Evolutionary conservation across 2,888 invertebrate species (phyloP), one percentile per base, ranked within the genome.

Genomic region (Agriopis aurantiaria): DNA sequence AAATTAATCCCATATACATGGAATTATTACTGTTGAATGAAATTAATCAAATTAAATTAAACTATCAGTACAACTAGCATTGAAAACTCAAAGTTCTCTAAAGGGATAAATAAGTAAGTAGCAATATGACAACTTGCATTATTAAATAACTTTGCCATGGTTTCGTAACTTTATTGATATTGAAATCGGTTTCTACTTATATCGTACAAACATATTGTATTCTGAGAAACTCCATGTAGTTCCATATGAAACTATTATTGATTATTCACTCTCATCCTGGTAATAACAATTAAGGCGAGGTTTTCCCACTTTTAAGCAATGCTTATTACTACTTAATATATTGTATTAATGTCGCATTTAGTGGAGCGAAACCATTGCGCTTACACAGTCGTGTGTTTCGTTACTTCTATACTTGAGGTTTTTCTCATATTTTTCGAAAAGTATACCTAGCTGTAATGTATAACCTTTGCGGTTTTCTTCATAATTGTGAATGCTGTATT

Each of bases 101-200:
- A 57, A 46, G 53, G 59, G n/a, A 49, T 41, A 9, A 46, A 33
- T 8, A 8, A 33, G 33, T 33, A 23, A 43, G 41, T 14, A 53
- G 40, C 66, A 61, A 67, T 56, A 67, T 46, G 33, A 57, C 45
- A 56, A 67, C 56, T 51, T 61, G 43, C 56, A 56, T 61, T 61
- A 67, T 67, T 55, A 49, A 49, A 61, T 61, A 61, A 67, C 49
- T 61, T 56, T 33, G 52, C 6, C 49, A 23, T 57, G 9, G 41
- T 33, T 33, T 33, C 33, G 33, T 52, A 57, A 46, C 17, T 61
- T 53, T 68, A 57, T 68, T 68, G 57, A 63, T 68, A 46, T 68
- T 14, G 52, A 12, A 58, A n/a, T 58, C 45, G 49, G 41, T 41
- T 17, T 12, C 40, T 43, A n/a, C n/a, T n/a, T n/a, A 40, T 60